Conservation (phyloP, 2,113 vertebrate species). For the rat (Rattus norvegicus) region GRCr8 NC_086038.1:50904001-50904500, state of each 20-base stretch:
- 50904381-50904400: background rate
- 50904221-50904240: background rate
- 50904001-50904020: background rate
- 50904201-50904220: background rate
- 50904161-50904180: background rate
- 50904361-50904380: background rate
- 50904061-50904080: background rate
- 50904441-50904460: background rate
- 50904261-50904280: background rate
- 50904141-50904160: background rate
- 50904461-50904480: background rate
- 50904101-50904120: background rate
- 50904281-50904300: background rate
- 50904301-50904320: background rate
- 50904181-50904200: background rate
- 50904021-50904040: background rate
- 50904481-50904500: background rate
- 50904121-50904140: background rate
- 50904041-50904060: background rate
- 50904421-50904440: background rate
- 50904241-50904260: background rate
- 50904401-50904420: background rate
- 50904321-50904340: background rate
- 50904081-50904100: background rate
- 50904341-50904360: background rate